phyloP scores from a whole-genome alignment of 30 jellyfish, hydroid and myxozoan species.

The Hydractinia symbiolongicarpus region DNA sequence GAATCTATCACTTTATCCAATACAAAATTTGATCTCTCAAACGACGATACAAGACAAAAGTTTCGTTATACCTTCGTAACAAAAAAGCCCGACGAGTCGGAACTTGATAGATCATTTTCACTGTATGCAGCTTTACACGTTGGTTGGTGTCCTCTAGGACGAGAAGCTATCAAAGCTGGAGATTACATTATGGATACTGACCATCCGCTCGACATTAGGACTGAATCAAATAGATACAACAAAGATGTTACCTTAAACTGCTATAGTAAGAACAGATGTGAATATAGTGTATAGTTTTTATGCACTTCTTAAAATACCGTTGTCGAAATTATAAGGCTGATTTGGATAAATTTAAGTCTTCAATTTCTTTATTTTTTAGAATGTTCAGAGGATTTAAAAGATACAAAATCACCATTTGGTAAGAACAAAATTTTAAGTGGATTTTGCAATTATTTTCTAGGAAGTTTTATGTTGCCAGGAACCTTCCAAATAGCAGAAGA shows the following conservation, averaged over 20 bases:
- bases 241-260: background rate
- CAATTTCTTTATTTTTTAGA: no score
- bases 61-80: constrained; percentile 21
- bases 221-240: background rate
- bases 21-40: constrained; percentile 34
- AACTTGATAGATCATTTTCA: constrained; percentile 3
- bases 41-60: constrained; percentile 20
- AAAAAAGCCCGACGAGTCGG: constrained; percentile 29
- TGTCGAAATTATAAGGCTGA: no score
- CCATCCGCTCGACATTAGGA: background rate
- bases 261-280: background rate
- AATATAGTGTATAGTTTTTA: no score
- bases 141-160: constrained; percentile 62
- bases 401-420: no score
- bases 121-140: constrained; percentile 56
- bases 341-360: no score
- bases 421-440: no score
- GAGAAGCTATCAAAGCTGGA: constrained; percentile 1
- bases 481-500: no score
- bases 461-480: no score
- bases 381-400: no score
- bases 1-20: constrained; percentile 37
- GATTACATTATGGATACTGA: background rate
- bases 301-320: no score
- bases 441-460: no score